phyloP scores from a whole-genome alignment of 2,888 invertebrate genomes.

The Labia minor region DNA sequence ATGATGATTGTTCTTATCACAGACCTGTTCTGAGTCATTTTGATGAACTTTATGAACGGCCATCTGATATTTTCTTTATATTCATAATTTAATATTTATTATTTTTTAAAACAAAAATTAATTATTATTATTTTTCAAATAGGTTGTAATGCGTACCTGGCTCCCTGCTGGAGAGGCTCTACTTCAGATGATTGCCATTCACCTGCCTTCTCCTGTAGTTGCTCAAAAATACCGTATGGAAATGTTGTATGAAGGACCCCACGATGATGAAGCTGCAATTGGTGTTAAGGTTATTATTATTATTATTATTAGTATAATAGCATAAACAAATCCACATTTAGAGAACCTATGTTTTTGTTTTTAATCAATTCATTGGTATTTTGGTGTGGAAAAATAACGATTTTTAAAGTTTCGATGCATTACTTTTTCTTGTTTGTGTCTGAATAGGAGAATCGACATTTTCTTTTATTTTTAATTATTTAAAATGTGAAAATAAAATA shows the following conservation, averaged over 20 bases:
- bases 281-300: slow-evolving; percentile 57
- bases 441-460: not conserved
- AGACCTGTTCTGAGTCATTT: slow-evolving; percentile 17
- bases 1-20: slow-evolving; percentile 15
- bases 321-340: not conserved
- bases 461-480: not conserved
- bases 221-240: slow-evolving; percentile 99
- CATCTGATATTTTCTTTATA: slow-evolving; percentile 23
- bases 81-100: not conserved
- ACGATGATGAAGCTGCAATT: slow-evolving; percentile 87
- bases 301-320: slow-evolving; percentile 14
- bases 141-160: slow-evolving; percentile 98
- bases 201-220: slow-evolving; percentile 96
- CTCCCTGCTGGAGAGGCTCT: slow-evolving; percentile 98
- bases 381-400: not conserved
- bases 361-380: too few species aligned
- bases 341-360: too few species aligned
- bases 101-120: not conserved
- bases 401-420: not conserved
- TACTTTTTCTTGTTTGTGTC: not conserved
- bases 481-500: too few species aligned
- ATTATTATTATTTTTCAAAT: slow-evolving; percentile 7
- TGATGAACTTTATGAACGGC: slow-evolving; percentile 25
- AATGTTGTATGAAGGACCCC: slow-evolving; percentile 98
- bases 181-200: slow-evolving; percentile 99